phyloP scores from a whole-genome alignment of 2,113 vertebrate genomes.

The Lates calcarifer region DNA sequence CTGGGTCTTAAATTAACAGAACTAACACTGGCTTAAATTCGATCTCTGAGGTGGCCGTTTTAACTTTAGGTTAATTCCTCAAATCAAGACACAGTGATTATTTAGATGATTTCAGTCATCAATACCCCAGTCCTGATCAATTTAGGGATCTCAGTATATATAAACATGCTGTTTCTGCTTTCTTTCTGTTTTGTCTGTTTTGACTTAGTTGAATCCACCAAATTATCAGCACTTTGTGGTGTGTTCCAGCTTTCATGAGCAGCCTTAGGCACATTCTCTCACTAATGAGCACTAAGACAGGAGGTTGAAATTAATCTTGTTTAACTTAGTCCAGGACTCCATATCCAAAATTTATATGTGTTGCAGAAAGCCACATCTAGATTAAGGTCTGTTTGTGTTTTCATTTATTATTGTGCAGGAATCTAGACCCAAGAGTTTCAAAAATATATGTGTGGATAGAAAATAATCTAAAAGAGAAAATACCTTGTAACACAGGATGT shows the following conservation, averaged over 20 bases:
- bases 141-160: neutral
- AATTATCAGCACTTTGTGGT: slow-evolving; percentile 11
- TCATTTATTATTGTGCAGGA: too few species aligned
- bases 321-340: slow-evolving; percentile 22
- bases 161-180: slow-evolving; percentile 1
- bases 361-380: slow-evolving; percentile 3
- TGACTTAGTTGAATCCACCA: neutral
- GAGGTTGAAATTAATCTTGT: slow-evolving; percentile 50
- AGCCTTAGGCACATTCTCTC: slow-evolving; percentile 10
- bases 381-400: neutral
- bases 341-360: slow-evolving; percentile 17
- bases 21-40: neutral
- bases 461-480: neutral
- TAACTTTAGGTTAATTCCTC: neutral
- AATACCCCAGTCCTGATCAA: neutral
- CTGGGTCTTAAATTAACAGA: neutral
- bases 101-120: neutral
- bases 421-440: neutral
- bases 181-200: slow-evolving; percentile 11
- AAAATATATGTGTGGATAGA: neutral
- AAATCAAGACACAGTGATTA: neutral
- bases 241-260: slow-evolving; percentile 21
- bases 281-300: slow-evolving; percentile 46
- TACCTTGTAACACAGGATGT: too few species aligned
- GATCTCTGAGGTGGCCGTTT: neutral